Evolutionary conservation across 2,888 invertebrate genomes (phyloP).

Genomic region (Venustoraphidia nigricollis): DNA sequence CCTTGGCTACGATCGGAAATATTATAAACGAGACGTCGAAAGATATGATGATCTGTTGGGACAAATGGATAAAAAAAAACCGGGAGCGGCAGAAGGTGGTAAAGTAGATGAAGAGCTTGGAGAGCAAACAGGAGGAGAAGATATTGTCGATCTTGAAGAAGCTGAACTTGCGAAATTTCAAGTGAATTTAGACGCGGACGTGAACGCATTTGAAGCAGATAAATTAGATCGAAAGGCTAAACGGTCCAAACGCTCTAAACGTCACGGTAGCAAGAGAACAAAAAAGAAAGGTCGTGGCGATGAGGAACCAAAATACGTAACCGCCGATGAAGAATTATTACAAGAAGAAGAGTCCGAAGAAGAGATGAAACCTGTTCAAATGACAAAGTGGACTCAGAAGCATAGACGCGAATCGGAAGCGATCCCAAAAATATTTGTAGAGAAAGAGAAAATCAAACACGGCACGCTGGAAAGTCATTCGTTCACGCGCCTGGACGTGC

Average conservation of each 20-base stretch:
- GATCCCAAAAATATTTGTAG: slow-evolving; percentile 7
- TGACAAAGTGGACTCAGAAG: slow-evolving; percentile 20
- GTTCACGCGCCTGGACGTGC: slow-evolving; percentile 24
- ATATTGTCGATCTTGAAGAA: no score
- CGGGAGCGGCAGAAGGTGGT: background rate
- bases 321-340: background rate
- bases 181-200: no score
- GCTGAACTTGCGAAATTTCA: no score
- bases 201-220: background rate
- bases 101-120: background rate
- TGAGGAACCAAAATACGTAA: background rate
- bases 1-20: slow-evolving; percentile 3
- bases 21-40: background rate
- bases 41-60: background rate
- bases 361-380: slow-evolving; percentile 4
- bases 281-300: background rate
- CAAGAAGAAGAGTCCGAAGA: slow-evolving; percentile 9
- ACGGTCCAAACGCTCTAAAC: background rate
- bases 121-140: no score
- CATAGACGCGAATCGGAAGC: slow-evolving; percentile 24
- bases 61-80: background rate
- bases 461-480: slow-evolving; percentile 27
- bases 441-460: slow-evolving; percentile 18
- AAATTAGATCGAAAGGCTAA: background rate
- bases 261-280: background rate